Base-by-base conservation (phyloP, 2,888 invertebrate genomes). In the Lasioglossum zephyrum region DNA sequence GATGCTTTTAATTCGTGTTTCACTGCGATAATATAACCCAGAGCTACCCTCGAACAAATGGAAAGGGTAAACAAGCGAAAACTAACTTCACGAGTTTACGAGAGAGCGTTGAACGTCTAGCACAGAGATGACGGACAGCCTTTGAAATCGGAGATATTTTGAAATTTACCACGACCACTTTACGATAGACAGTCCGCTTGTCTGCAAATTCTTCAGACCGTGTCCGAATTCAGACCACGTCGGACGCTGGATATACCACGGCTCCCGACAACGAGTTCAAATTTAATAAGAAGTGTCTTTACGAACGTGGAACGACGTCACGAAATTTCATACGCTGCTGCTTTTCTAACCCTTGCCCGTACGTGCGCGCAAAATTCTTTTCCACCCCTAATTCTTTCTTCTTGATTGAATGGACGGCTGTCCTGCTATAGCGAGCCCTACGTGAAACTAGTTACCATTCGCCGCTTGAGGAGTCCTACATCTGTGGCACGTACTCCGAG, bases 391-490 rank as follows among this genome's bases (percentile, higher is more conserved):
- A 83, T 76, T 88, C 39, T 47, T 78, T 60, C 69, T 83, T 76
- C 79, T 85, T 77, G 66, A 77, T 79, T 53, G 76, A 69, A 73
- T 78, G 72, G 72, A 63, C 74, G 41, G 66, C 77, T 77, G 26
- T 74, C 79, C 77, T 36, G 39, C 31, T 72, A 9, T 9, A 73
- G 26, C 73, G 73, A 79, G 77, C 73, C 47, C 31, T 36, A 77
- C 72, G 72, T 39, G 85, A 72, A 82, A 80, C 74, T 91, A 91
- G 92, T 92, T 92, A 91, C 88, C 89, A 92, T 93, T 91, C 90
- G 87, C 87, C 88, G 89, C 90, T 87, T 84, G 88, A 88, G 84
- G 84, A 89, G 81, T 77, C 88, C 85, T 84, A 82, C 81, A 86
- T 77, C 84, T 80, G 77, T 82, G 66, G 81, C 84, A 81, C 83